phyloP scores from a whole-genome alignment of 2,113 vertebrate genomes.

The Peromyscus leucopus region DNA sequence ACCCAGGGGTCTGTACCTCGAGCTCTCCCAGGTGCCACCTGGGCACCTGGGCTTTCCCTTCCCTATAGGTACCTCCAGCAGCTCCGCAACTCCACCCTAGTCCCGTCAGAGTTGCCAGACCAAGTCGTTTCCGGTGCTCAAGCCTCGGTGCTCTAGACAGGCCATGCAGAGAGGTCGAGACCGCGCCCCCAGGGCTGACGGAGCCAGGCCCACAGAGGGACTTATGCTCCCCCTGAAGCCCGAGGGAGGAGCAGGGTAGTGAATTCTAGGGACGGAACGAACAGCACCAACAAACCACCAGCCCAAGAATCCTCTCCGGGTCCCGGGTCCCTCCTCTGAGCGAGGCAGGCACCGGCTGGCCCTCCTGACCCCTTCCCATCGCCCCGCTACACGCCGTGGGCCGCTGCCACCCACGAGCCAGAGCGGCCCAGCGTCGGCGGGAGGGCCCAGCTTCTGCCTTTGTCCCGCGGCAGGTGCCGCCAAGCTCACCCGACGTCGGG shows the following conservation, averaged over 20 bases:
- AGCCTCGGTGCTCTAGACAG: neutral
- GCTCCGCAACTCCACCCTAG: neutral
- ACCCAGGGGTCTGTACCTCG: neutral
- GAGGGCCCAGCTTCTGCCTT: constrained; percentile 37
- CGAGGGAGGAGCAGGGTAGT: neutral
- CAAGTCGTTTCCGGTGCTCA: constrained; percentile 14
- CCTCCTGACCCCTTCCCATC: neutral
- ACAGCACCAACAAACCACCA: neutral
- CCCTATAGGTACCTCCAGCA: neutral
- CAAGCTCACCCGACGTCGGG: constrained; percentile 70
- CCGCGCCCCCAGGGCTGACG: neutral
- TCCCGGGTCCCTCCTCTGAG: neutral
- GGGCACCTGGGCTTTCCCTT: neutral
- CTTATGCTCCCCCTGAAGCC: too few relatives aligned
- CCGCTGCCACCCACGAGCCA: neutral
- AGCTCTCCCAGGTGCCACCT: neutral
- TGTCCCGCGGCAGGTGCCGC: constrained; percentile 69
- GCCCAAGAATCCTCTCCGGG: neutral
- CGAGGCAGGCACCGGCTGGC: constrained; percentile 13
- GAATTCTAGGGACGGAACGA: neutral
- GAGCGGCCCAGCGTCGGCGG: neutral
- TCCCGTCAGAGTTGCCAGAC: neutral
- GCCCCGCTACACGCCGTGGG: neutral
- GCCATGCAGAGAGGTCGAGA: too few relatives aligned
- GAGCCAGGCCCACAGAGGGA: neutral